phyloP scores from a whole-genome alignment of 2,888 invertebrate species.

The Dromius quadrimaculatus region DNA sequence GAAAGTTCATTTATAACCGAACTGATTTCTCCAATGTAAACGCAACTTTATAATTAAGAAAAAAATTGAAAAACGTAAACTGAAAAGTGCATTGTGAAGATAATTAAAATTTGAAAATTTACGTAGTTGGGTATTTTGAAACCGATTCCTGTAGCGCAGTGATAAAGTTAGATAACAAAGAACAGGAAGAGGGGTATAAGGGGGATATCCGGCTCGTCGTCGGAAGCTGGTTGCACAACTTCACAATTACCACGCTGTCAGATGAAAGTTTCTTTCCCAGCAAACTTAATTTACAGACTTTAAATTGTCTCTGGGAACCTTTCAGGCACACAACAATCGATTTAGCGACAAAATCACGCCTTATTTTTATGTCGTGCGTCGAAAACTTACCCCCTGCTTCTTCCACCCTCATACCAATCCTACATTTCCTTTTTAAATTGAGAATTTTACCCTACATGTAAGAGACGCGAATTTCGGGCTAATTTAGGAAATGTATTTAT shows the following conservation, averaged over 20 bases:
- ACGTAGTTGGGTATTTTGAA: constrained; percentile 1
- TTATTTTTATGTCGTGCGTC: constrained; percentile 49
- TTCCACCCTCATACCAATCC: neutral
- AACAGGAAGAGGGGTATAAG: neutral
- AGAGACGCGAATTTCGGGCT: neutral
- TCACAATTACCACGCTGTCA: constrained; percentile 62
- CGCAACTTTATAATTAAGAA: neutral
- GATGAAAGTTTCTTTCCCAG: constrained; percentile 60
- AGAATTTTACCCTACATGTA: constrained; percentile 33
- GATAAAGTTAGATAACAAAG: constrained; percentile 6
- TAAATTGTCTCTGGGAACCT: constrained; percentile 61
- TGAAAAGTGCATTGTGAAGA: too few relatives aligned
- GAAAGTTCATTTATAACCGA: too few relatives aligned
- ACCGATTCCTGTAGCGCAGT: constrained; percentile 6
- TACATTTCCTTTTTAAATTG: constrained; percentile 41
- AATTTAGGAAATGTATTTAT: neutral
- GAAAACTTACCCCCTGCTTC: constrained; percentile 18
- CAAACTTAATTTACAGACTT: constrained; percentile 62
- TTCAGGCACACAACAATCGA: constrained; percentile 60
- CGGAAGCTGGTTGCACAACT: constrained; percentile 55
- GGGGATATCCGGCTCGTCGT: constrained; percentile 9
- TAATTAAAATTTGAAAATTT: neutral
- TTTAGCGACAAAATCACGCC: constrained; percentile 56
- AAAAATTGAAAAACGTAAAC: too few relatives aligned
- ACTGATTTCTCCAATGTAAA: too few relatives aligned